These are phyloP conservation scores for Lingula anatina DNA, from an alignment of 2,888 invertebrate species.

Conservation along the genomic window DNA sequence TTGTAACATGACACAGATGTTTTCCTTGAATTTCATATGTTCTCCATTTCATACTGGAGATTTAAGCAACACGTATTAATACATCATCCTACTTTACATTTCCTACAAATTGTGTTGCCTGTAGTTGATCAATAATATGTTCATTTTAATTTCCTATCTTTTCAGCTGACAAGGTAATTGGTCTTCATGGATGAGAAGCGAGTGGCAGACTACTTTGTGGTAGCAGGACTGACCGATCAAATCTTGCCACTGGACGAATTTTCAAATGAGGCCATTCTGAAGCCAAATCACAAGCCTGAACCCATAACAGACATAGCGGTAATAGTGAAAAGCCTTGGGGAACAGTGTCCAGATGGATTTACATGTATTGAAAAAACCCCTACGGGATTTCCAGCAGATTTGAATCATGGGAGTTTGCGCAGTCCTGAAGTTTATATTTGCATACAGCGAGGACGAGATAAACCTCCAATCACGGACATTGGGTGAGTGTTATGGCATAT, in stretches of 20 bases:
- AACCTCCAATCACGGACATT: slow-evolving; percentile 94
- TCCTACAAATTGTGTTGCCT: too few relatives aligned
- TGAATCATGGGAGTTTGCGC: slow-evolving; percentile 94
- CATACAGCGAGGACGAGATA: slow-evolving; percentile 84
- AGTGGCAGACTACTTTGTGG: slow-evolving; percentile 97
- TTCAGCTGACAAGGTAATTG: too few relatives aligned
- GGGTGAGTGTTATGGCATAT: too few relatives aligned
- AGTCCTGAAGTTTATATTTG: slow-evolving; percentile 91
- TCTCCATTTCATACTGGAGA: too few relatives aligned
- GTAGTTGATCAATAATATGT: too few relatives aligned
- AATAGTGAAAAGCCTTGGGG: slow-evolving; percentile 83
- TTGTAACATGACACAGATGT: too few relatives aligned
- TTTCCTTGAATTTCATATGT: too few relatives aligned
- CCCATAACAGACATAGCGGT: slow-evolving; percentile 95
- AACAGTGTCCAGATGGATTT: slow-evolving; percentile 57
- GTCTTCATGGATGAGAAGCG: slow-evolving; percentile 50
- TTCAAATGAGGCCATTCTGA: slow-evolving; percentile 70
- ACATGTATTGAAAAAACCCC: slow-evolving; percentile 53
- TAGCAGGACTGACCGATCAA: slow-evolving; percentile 86
- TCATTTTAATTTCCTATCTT: too few relatives aligned
- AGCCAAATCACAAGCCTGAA: slow-evolving; percentile 65
- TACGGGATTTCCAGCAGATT: slow-evolving; percentile 76
- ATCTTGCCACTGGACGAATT: slow-evolving; percentile 72
- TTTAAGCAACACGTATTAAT: too few relatives aligned
- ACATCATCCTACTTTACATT: too few relatives aligned